Conservation (phyloP, 2,888 invertebrate species). For the Drosophila demipolita region DNA sequence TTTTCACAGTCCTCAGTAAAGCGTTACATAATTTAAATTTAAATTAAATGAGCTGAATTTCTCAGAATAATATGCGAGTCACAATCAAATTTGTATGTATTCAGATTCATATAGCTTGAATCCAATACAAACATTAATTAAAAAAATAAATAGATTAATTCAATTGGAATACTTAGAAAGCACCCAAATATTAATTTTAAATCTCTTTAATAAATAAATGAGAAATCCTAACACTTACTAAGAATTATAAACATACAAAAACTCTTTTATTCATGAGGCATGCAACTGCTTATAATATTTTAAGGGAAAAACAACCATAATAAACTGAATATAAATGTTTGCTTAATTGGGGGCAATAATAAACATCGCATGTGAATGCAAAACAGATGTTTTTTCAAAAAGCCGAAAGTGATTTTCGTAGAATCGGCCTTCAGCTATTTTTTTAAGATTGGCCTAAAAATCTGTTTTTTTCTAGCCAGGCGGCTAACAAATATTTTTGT, state of each 20-base stretch:
- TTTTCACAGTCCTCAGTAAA: not conserved
- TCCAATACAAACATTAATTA: not conserved
- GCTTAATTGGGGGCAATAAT: not conserved
- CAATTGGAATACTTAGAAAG: not conserved
- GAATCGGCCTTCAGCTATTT: not conserved
- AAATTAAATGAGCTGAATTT: constrained; percentile 15
- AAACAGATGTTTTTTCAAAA: not conserved
- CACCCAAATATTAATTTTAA: not conserved
- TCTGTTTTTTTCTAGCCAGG: not conserved
- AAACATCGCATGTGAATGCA: not conserved
- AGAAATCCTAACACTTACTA: not conserved
- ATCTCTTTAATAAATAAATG: not conserved
- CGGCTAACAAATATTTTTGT: not conserved
- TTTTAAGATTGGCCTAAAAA: not conserved
- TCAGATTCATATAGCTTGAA: not conserved
- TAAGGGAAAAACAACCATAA: not conserved
- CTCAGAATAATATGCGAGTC: not conserved
- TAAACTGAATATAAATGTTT: too few species aligned
- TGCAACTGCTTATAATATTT: too few species aligned
- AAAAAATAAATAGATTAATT: not conserved
- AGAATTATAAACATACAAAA: not conserved
- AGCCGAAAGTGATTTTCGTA: not conserved
- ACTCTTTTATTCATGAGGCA: not conserved
- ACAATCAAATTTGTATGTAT: not conserved
- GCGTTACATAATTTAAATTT: constrained; percentile 17